Evolutionary conservation across 2,797 vertebrate species (phyloP).

Genomic region (Onychomys leucogaster): DNA sequence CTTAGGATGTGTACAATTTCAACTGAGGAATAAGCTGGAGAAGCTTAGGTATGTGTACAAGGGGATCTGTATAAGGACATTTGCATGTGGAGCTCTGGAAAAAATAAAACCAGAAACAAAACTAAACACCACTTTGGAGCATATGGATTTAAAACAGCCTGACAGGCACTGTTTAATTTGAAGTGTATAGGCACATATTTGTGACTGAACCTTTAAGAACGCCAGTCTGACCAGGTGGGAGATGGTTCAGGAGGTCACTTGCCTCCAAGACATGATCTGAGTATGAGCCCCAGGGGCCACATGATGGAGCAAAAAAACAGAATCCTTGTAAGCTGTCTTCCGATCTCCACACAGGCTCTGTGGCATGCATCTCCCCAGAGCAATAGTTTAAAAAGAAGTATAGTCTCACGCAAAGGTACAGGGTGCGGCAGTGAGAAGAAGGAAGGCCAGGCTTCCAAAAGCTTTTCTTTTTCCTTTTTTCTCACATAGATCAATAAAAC

Average conservation of each 20-base stretch:
- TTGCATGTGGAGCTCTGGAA: not conserved
- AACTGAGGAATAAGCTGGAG: conserved; percentile 34
- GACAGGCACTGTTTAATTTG: conserved; percentile 25
- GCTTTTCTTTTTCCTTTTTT: not conserved
- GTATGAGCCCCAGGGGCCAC: not conserved
- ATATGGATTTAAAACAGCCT: conserved; percentile 30
- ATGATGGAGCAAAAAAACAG: not conserved
- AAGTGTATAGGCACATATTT: not conserved
- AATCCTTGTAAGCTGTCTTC: not conserved
- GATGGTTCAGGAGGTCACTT: not conserved
- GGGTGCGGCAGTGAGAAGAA: not conserved
- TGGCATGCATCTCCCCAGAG: not conserved
- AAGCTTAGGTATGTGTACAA: not conserved
- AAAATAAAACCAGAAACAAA: not conserved
- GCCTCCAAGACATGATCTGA: not conserved
- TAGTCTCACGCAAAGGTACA: not conserved
- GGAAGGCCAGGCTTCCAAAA: not conserved
- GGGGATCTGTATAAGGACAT: conserved; percentile 26
- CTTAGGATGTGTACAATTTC: not conserved
- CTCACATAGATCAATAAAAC: not conserved
- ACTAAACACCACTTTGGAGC: not conserved
- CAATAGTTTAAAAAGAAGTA: not conserved
- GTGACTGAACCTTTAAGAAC: not conserved
- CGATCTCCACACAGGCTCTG: not conserved
- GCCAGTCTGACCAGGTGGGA: not conserved